A percentile compares a stretch with the other conserved stretches of the same genome.
Evolutionary conservation across 2,888 invertebrate species (phyloP).

Genomic region (Dryococelus australis): DNA sequence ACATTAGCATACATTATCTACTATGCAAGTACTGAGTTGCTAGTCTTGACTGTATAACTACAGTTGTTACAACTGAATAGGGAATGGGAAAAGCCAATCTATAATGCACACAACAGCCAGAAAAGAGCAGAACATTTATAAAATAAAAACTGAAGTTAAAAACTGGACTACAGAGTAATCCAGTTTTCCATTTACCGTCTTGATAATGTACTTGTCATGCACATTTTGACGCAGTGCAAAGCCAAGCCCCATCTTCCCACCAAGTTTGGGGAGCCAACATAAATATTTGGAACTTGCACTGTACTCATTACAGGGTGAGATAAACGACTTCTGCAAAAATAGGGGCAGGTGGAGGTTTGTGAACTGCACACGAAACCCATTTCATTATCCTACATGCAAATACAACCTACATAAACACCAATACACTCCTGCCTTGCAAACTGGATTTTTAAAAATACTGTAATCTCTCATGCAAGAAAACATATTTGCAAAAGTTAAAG

Average conservation of each 20-base stretch:
- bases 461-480: too few relatives aligned
- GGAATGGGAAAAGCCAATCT: background rate
- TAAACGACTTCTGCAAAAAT: conserved; percentile 62
- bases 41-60: background rate
- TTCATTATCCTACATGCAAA: conserved; percentile 19
- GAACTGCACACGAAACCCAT: background rate
- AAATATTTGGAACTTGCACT: conserved; percentile 51
- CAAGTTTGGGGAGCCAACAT: conserved; percentile 47
- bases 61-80: background rate
- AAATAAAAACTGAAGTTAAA: conserved; percentile 34
- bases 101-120: background rate
- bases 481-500: too few relatives aligned
- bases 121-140: conserved; percentile 36
- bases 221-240: conserved; percentile 47
- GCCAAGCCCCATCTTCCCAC: conserved; percentile 47
- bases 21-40: background rate
- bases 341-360: background rate
- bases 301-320: conserved; percentile 58
- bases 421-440: too few relatives aligned
- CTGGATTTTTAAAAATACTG: too few relatives aligned
- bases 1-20: background rate
- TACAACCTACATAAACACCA: background rate
- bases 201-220: conserved; percentile 60
- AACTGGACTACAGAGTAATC: conserved; percentile 29
- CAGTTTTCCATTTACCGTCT: conserved; percentile 46